phyloP scores from a whole-genome alignment of 1,140 invertebrate genomes.

The Zaprionus lachaisei region DNA sequence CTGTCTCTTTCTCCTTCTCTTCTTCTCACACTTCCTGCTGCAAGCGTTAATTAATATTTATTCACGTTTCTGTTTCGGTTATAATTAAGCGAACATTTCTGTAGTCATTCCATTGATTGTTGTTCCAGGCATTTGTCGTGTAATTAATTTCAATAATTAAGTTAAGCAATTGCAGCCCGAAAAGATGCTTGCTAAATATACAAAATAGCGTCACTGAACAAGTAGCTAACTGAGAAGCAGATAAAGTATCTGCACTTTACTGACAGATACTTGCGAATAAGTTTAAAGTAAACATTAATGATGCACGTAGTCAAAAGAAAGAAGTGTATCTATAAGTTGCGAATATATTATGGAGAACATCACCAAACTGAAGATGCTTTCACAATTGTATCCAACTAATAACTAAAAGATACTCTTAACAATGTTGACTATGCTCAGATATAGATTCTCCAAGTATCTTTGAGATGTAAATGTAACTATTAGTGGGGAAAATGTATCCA shows the following conservation, averaged over 20 bases:
- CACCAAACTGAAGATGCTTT: background rate
- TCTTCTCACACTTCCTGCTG: constrained; percentile 18
- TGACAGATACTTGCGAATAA: background rate
- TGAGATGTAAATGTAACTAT: background rate
- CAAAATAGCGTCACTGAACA: background rate
- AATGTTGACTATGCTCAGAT: background rate
- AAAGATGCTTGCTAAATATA: background rate
- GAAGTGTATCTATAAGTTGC: background rate
- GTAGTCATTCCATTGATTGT: background rate
- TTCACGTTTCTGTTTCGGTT: constrained; percentile 26
- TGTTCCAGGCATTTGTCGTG: constrained; percentile 1
- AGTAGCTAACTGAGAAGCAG: background rate
- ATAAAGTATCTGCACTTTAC: background rate
- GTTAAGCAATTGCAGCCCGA: background rate
- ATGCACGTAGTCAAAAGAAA: background rate
- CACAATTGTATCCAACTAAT: background rate
- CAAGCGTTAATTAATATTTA: constrained; percentile 50
- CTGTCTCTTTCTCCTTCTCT: background rate
- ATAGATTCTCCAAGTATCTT: background rate
- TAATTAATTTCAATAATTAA: constrained; percentile 10
- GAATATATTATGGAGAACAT: background rate
- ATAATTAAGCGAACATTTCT: constrained; percentile 17
- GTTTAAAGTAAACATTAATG: background rate
- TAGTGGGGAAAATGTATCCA: background rate
- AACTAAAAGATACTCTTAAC: background rate